Evolutionary conservation across 1,140 invertebrate species (phyloP).

Genomic region (Lysiphlebus fabarum): DNA sequence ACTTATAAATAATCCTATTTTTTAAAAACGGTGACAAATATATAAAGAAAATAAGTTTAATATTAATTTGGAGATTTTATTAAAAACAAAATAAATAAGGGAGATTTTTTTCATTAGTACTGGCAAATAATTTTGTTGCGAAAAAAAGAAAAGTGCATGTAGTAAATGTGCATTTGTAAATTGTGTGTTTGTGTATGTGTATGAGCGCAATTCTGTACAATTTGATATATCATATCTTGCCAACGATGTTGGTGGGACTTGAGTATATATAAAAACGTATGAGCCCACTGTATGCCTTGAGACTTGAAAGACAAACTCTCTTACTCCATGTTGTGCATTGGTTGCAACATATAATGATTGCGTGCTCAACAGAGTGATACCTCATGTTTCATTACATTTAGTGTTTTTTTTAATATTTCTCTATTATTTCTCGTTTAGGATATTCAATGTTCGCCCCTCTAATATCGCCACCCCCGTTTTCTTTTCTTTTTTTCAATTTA

Average conservation of each 20-base stretch:
- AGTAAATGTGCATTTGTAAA: conserved; percentile 30
- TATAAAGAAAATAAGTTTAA: no score
- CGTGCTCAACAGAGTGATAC: conserved; percentile 46
- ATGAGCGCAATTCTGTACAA: conserved; percentile 19
- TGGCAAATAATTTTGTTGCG: no score
- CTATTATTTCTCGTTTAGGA: conserved; percentile 4
- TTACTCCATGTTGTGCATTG: conserved; percentile 48
- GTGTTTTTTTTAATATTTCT: conserved; percentile 11
- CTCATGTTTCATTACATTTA: conserved; percentile 27
- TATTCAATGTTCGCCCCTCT: conserved; percentile 7
- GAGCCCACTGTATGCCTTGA: conserved; percentile 42
- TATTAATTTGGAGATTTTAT: no score
- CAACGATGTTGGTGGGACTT: conserved; percentile 1
- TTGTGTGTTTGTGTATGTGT: conserved; percentile 21
- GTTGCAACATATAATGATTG: conserved; percentile 40
- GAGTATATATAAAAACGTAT: conserved; percentile 9
- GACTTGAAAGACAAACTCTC: conserved; percentile 35
- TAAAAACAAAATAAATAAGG: no score
- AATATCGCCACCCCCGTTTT: conserved; percentile 9
- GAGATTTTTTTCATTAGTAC: no score
- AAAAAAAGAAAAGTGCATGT: no score
- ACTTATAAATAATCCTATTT: no score
- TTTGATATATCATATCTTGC: background rate
- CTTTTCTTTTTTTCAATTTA: background rate
- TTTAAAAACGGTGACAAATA: no score